These are phyloP conservation scores for Serrognathus titanus DNA, from an alignment of 2,888 invertebrate species.

Conservation along the genomic window DNA sequence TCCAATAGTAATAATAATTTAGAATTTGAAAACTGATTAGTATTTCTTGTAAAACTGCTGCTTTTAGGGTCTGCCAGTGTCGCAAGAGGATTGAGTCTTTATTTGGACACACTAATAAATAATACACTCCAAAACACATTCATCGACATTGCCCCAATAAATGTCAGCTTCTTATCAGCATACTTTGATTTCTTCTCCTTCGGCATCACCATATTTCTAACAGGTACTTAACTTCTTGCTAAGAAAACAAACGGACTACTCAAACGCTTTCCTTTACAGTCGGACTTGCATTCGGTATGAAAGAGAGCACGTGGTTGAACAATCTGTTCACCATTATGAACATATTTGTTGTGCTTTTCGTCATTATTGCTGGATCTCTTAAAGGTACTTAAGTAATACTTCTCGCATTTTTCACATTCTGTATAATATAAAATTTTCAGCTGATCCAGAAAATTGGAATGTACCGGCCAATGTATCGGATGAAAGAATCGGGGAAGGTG, in stretches of 20 bases:
- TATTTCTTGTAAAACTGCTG: too few relatives aligned
- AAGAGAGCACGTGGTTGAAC: constrained; percentile 82
- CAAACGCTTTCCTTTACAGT: constrained; percentile 48
- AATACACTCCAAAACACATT: constrained; percentile 65
- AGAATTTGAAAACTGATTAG: too few relatives aligned
- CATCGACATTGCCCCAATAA: constrained; percentile 60
- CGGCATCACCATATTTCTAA: constrained; percentile 64
- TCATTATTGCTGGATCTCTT: constrained; percentile 73
- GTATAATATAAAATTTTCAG: constrained; percentile 29
- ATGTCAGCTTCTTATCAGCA: constrained; percentile 60
- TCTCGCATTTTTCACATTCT: not conserved
- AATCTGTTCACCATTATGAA: constrained; percentile 84
- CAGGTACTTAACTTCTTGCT: constrained; percentile 55
- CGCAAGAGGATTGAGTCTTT: constrained; percentile 73
- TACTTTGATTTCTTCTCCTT: constrained; percentile 79
- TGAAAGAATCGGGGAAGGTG: constrained; percentile 62
- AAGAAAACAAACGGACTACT: constrained; percentile 8
- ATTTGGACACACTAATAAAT: constrained; percentile 66
- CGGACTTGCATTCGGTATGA: constrained; percentile 78
- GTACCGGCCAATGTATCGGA: constrained; percentile 40
- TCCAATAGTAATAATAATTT: too few relatives aligned
- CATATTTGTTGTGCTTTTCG: constrained; percentile 75
- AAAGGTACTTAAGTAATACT: constrained; percentile 54
- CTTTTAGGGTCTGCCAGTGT: constrained; percentile 73
- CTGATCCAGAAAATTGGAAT: constrained; percentile 52